A percentile compares a stretch with the other conserved stretches of the same genome.
Conservation (phyloP, 1,140 invertebrate genomes). For the Tenebrio molitor region DNA sequence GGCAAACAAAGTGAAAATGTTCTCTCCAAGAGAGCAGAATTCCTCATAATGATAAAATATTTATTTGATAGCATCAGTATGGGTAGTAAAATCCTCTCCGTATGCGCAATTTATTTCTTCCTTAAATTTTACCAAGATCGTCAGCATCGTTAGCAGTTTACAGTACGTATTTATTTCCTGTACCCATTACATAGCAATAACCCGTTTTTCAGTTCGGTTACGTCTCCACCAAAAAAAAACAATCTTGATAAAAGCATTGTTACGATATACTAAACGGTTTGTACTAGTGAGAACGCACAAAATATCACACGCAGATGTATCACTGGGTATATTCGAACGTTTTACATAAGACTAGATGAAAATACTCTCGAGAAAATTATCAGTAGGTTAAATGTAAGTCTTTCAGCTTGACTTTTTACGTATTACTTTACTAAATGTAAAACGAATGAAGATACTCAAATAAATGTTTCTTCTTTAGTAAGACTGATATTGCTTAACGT, state of each 20-base stretch:
- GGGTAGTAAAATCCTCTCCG: too few relatives aligned
- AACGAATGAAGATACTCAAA: constrained; percentile 22
- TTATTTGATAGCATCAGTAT: constrained; percentile 32
- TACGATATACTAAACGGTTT: background rate
- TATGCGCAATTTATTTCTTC: background rate
- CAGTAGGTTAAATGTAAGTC: background rate
- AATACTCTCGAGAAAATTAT: too few relatives aligned
- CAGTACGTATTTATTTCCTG: constrained; percentile 7
- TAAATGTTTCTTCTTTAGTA: constrained; percentile 43
- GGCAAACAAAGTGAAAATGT: constrained; percentile 10
- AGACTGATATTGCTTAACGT: constrained; percentile 43
- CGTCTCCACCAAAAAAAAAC: background rate
- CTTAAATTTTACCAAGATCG: background rate
- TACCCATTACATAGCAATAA: background rate
- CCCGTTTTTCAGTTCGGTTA: background rate
- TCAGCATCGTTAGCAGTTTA: background rate
- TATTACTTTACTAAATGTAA: background rate
- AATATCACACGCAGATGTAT: constrained; percentile 2
- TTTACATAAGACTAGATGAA: constrained; percentile 11
- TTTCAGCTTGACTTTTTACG: background rate
- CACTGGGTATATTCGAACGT: constrained; percentile 18
- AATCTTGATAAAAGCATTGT: background rate
- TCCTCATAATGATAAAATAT: too few relatives aligned
- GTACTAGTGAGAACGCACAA: constrained; percentile 24
- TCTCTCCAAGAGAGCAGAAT: too few relatives aligned